Base-by-base conservation (phyloP, 2,113 vertebrate species). In the Chaetura pelagica region DNA sequence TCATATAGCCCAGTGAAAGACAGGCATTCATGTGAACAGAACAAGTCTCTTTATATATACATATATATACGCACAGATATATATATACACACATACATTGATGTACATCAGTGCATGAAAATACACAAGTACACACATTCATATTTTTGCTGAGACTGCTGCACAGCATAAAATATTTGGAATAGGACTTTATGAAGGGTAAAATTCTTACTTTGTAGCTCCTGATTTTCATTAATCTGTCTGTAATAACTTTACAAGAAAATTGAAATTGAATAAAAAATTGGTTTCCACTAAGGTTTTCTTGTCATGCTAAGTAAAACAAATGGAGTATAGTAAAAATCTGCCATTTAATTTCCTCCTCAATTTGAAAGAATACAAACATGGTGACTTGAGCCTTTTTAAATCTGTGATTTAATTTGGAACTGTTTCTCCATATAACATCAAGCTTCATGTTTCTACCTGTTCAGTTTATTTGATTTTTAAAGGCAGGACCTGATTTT, bases 1-100 rank as follows among this genome's bases (percentile, higher is more conserved):
- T 86, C 80, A 75, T 66, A 62, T 11, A 76, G n/a, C 29, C 27
- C 23, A 44, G n/a, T 59, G 77, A 93, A 94, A 91, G 63, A 91
- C 11, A 69, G 54, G 12, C 30, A 85, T 57, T 87, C 38, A 38
- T 30, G 24, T 76, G 49, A 84, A 54, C 40, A 32, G 54, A 82
- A 48, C 19, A 79, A 79, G 11, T 59, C 62, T 61, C n/a, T 69
- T 7, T 40, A 9, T 73, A 19, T 35, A 22, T 12, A 35, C 2
- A 20, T 16, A 22, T 5, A 24, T 13, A 26, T 10, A 35, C 2
- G 73, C 8, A 35, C 23, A 54, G 15, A 54, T 11, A 32, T 18
- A 57, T 18, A 57, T 1, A 52, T 5, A n/a, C 4, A 29, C 5
- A 71, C 17, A 44, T 11, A 58, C 10, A 20, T 5, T n/a, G 9